Evolutionary conservation across 2,888 invertebrate genomes (phyloP).

Genomic region (Caenorhabditis macrosperma): DNA sequence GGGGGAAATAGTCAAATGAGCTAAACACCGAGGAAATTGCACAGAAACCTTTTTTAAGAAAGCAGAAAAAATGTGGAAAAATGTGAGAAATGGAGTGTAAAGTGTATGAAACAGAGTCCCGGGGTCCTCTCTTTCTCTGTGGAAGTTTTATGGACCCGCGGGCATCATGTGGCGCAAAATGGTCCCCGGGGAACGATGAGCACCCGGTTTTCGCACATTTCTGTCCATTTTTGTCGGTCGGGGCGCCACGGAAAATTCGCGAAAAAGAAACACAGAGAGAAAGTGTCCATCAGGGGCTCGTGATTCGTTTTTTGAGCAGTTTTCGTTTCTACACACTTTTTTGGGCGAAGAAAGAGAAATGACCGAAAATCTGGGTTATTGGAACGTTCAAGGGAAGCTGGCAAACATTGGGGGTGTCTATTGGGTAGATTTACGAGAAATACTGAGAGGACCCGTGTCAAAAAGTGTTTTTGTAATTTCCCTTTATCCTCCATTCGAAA

Average conservation of each 20-base stretch:
- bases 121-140: background rate
- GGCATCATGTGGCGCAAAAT: background rate
- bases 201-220: background rate
- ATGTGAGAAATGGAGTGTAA: background rate
- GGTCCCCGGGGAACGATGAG: background rate
- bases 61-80: background rate
- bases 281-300: conserved; percentile 1
- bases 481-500: too few relatives aligned
- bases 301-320: background rate
- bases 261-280: background rate
- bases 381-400: background rate
- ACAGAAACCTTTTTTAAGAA: background rate
- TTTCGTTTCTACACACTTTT: too few relatives aligned
- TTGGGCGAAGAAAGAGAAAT: background rate
- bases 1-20: background rate
- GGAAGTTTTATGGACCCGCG: background rate
- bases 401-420: background rate
- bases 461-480: too few relatives aligned
- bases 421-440: background rate
- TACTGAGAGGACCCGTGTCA: too few relatives aligned
- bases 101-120: background rate
- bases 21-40: too few relatives aligned
- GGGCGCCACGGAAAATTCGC: background rate
- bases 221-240: background rate
- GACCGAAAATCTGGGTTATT: background rate